Evolutionary conservation across 2,888 invertebrate species (phyloP).

Genomic region (Cephus rjabovi): DNA sequence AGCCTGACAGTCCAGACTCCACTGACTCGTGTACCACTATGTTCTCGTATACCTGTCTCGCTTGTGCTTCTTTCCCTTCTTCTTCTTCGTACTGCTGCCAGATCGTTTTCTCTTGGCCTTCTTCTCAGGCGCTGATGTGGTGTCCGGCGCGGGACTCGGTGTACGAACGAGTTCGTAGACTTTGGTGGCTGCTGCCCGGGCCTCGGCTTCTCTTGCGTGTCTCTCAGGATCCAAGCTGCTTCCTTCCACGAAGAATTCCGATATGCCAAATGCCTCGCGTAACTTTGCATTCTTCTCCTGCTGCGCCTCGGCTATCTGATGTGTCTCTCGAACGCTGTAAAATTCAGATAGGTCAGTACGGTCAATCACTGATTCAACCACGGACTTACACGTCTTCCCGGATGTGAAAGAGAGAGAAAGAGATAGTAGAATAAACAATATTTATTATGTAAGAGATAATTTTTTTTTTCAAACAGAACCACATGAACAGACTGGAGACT

Average conservation of each 20-base stretch:
- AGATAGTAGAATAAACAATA: not conserved
- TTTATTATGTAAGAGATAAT: not conserved
- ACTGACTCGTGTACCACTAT: constrained; percentile 46
- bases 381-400: not conserved
- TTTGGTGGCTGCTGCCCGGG: constrained; percentile 68
- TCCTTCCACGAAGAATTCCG: constrained; percentile 93
- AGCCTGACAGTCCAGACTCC: constrained; percentile 49
- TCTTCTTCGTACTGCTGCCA: constrained; percentile 70
- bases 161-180: constrained; percentile 82
- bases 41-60: constrained; percentile 72
- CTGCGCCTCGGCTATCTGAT: constrained; percentile 96
- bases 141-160: constrained; percentile 74
- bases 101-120: constrained; percentile 63
- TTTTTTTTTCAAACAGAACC: not conserved
- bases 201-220: constrained; percentile 71
- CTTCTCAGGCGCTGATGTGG: constrained; percentile 59
- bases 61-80: constrained; percentile 78
- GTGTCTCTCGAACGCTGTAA: constrained; percentile 91
- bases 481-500: not conserved
- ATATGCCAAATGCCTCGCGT: constrained; percentile 94
- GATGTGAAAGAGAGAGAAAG: not conserved
- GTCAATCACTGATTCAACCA: not conserved
- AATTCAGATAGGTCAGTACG: not conserved
- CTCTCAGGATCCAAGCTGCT: constrained; percentile 89
- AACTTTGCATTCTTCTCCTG: constrained; percentile 94